phyloP scores from a whole-genome alignment of 2,888 invertebrate genomes.

The Sepiola atlantica region DNA sequence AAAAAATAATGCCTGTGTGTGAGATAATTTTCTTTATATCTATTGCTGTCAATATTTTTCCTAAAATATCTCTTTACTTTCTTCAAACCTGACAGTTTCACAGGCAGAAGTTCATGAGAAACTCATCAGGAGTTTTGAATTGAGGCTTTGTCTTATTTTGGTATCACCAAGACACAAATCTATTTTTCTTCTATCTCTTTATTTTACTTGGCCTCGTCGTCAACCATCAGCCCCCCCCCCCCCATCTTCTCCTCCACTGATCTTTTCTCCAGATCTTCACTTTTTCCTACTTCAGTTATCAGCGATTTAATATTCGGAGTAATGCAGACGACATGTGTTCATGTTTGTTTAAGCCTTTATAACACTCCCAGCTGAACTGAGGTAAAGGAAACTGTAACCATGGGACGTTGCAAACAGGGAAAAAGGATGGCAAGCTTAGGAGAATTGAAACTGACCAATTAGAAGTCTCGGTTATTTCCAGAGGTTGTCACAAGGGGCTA shows the following conservation, averaged over 20 bases:
- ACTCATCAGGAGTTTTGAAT: background rate
- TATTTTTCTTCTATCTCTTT: background rate
- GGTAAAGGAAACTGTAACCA: background rate
- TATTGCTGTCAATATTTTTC: background rate
- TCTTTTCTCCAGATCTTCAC: constrained; percentile 20
- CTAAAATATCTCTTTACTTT: background rate
- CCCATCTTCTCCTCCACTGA: background rate
- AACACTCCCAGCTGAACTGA: constrained; percentile 6
- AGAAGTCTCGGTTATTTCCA: background rate
- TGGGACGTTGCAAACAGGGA: background rate
- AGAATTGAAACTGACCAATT: constrained; percentile 20
- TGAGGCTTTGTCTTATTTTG: background rate
- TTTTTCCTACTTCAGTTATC: background rate
- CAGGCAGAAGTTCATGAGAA: background rate
- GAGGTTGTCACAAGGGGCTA: constrained; percentile 32
- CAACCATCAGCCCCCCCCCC: too few relatives aligned
- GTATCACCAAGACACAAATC: background rate
- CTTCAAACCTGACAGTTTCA: background rate
- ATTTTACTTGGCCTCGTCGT: background rate
- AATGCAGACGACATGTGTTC: constrained; percentile 32
- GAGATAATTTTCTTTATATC: constrained; percentile 1
- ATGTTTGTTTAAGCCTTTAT: constrained; percentile 9
- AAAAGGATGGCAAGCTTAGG: background rate
- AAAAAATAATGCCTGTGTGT: background rate
- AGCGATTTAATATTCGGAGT: background rate